Evolutionary conservation across 37 sponge, comb jelly and placozoan genomes (phyloP).

Genomic region (Cladorhizidae sp.): DNA sequence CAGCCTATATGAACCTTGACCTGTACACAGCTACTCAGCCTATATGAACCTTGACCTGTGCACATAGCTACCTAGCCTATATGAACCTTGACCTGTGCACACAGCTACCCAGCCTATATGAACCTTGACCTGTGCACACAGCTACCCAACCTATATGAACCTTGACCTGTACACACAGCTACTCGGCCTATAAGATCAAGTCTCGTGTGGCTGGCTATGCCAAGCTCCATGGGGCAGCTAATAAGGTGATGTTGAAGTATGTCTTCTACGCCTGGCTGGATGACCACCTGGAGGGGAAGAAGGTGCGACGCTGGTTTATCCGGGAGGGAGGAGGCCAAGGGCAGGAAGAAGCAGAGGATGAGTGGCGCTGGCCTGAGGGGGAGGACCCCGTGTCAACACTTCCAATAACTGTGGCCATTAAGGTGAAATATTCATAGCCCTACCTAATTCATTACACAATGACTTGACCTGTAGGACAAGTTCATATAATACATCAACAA

Average conservation of each 20-base stretch:
- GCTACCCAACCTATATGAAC: conserved; percentile 24
- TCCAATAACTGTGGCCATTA: conserved; percentile 50
- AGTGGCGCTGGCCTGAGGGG: conserved; percentile 76
- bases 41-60: background rate
- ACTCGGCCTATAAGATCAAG: conserved; percentile 21
- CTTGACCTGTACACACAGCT: no score
- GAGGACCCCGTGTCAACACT: conserved; percentile 70
- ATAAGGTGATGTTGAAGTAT: background rate
- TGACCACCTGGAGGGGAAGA: conserved; percentile 38
- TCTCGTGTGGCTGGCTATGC: background rate
- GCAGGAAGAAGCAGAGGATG: conserved; percentile 30
- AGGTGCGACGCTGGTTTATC: conserved; percentile 32
- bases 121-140: no score
- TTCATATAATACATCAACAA: no score
- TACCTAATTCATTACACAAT: no score
- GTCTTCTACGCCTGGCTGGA: conserved; percentile 43
- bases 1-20: no score
- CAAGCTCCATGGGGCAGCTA: background rate
- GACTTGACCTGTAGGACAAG: no score
- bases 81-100: no score
- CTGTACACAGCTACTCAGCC: no score
- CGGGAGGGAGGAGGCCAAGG: conserved; percentile 24
- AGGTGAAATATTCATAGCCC: conserved; percentile 17
- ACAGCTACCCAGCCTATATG: conserved; percentile 23
- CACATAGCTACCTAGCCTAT: conserved; percentile 29